phyloP scores from a whole-genome alignment of 2,113 vertebrate genomes.

The Plecotus auritus region DNA sequence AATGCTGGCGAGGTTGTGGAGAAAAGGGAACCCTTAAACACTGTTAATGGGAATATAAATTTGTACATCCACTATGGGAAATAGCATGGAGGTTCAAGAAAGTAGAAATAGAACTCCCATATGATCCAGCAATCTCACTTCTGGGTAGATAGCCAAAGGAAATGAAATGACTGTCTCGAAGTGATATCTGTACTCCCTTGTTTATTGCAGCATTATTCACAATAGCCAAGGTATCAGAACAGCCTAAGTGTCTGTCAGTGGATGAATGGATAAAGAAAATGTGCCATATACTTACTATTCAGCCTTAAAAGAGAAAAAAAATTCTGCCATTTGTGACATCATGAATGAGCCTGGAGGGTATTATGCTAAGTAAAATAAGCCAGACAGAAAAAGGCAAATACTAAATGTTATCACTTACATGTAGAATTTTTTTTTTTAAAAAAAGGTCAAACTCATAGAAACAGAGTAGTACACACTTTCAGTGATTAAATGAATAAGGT shows the following conservation, averaged over 20 bases:
- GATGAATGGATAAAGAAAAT: background rate
- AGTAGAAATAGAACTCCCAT: background rate
- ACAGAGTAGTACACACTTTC: background rate
- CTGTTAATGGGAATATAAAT: background rate
- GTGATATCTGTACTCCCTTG: background rate
- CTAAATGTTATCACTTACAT: background rate
- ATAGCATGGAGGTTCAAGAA: background rate
- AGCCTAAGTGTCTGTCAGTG: background rate
- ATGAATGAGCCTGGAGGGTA: background rate
- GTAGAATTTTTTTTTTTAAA: too few relatives aligned
- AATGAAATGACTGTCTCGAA: background rate
- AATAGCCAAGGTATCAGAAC: background rate
- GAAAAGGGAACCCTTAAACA: background rate
- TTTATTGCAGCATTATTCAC: background rate
- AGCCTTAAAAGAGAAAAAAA: background rate
- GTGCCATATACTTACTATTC: background rate
- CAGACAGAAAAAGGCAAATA: background rate
- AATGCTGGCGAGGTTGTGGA: background rate
- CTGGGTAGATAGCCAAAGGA: background rate
- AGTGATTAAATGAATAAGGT: background rate
- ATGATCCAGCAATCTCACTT: background rate
- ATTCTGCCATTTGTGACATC: background rate
- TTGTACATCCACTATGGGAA: background rate
- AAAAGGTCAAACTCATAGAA: background rate
- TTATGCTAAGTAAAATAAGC: background rate